phyloP scores from a whole-genome alignment of 2,113 vertebrate genomes.

The Plectropomus leopardus region DNA sequence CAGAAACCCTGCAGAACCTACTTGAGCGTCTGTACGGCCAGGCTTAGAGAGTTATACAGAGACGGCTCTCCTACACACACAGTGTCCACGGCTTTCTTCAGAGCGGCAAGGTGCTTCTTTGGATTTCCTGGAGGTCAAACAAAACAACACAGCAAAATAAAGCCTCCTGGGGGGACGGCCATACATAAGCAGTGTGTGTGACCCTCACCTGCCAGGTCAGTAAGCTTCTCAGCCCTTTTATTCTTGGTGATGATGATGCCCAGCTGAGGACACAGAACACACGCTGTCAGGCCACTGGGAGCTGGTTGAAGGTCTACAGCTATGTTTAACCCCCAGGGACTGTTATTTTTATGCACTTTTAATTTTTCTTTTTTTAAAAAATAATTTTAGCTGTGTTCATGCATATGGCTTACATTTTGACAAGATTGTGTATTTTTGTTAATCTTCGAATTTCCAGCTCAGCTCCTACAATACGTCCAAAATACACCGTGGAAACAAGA shows the following conservation, averaged over 20 bases:
- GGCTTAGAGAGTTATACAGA: conserved; percentile 93
- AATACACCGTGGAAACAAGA: no score
- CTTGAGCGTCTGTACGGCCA: conserved; percentile 95
- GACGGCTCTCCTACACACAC: conserved; percentile 95
- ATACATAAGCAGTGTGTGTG: neutral
- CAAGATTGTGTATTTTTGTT: no score
- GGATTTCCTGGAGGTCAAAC: conserved; percentile 88
- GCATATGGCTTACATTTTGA: no score
- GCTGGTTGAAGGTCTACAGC: neutral
- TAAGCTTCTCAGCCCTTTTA: conserved; percentile 97
- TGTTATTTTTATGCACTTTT: no score
- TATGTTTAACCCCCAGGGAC: no score
- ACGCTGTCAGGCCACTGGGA: neutral
- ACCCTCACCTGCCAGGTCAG: conserved; percentile 94
- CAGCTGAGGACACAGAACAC: conserved; percentile 82
- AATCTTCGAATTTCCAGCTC: no score
- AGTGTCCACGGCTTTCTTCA: conserved; percentile 94
- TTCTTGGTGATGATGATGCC: conserved; percentile 96
- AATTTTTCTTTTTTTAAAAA: no score
- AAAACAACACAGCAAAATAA: conserved; percentile 3
- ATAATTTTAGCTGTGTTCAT: no score
- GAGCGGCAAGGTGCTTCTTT: conserved; percentile 89
- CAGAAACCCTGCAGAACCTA: conserved; percentile 73
- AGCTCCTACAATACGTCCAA: no score
- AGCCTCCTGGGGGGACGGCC: no score